Evolutionary conservation across 2,888 invertebrate genomes (phyloP).

Genomic region (Euclidia mi): DNA sequence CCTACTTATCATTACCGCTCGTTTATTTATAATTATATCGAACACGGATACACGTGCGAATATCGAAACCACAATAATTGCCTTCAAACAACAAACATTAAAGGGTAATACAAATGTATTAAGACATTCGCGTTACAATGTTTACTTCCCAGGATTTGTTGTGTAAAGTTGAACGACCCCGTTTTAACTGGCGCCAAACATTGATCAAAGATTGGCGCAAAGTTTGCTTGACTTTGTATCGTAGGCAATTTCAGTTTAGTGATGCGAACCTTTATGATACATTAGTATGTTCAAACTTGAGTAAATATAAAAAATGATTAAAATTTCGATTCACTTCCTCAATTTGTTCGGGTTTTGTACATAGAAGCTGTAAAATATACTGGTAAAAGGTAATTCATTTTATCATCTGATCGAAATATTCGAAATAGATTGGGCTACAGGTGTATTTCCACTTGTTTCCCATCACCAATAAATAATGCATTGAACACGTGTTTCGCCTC

Average conservation of each 20-base stretch:
- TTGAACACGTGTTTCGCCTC: no score
- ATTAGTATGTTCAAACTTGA: no score
- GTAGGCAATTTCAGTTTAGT: not conserved
- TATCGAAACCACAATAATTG: slow-evolving; percentile 20
- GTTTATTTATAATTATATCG: slow-evolving; percentile 6
- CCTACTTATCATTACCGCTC: slow-evolving; percentile 1
- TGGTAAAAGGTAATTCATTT: no score
- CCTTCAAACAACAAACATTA: slow-evolving; percentile 3
- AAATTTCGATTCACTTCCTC: no score
- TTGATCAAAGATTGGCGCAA: slow-evolving; percentile 19
- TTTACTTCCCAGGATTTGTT: slow-evolving; percentile 39
- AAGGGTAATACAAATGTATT: slow-evolving; percentile 25
- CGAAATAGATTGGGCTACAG: no score
- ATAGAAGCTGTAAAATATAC: no score
- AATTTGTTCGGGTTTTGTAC: no score
- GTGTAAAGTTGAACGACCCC: slow-evolving; percentile 65
- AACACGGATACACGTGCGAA: slow-evolving; percentile 1
- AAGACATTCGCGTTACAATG: slow-evolving; percentile 24
- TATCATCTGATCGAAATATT: no score
- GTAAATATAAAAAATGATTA: no score
- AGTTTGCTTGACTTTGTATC: slow-evolving; percentile 8
- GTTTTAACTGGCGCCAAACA: slow-evolving; percentile 27
- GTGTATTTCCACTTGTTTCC: no score
- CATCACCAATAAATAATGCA: no score
- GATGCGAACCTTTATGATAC: not conserved